Evolutionary conservation across 2,113 vertebrate species (phyloP).

Genomic region (Cavia porcellus): DNA sequence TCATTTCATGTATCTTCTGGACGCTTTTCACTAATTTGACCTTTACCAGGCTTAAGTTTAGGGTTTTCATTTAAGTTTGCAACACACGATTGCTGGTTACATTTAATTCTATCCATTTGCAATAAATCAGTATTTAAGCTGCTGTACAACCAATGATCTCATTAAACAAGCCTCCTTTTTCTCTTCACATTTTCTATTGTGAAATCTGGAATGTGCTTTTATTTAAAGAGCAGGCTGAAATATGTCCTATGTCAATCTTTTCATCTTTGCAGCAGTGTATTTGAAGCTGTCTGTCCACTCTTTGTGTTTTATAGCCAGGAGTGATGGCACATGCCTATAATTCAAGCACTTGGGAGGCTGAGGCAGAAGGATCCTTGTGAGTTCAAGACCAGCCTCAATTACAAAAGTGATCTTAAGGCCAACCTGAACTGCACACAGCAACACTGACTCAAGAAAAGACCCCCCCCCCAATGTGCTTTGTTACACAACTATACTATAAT

Average conservation of each 20-base stretch:
- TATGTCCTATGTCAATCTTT: background rate
- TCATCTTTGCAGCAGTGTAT: background rate
- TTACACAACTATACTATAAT: background rate
- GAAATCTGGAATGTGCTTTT: background rate
- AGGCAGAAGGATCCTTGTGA: too few species aligned
- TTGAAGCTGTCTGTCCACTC: background rate
- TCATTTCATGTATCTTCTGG: background rate
- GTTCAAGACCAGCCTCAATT: too few species aligned
- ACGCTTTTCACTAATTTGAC: background rate
- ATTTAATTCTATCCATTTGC: background rate
- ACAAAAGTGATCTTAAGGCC: too few species aligned
- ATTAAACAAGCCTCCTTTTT: slow-evolving; percentile 3
- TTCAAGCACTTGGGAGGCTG: too few species aligned
- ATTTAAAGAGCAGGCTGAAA: slow-evolving; percentile 38
- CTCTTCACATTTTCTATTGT: background rate
- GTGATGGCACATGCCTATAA: too few species aligned
- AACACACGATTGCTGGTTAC: background rate
- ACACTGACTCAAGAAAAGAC: too few species aligned
- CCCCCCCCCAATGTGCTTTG: too few species aligned
- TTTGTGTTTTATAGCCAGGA: background rate
- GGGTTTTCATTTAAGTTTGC: slow-evolving; percentile 34
- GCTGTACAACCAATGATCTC: background rate
- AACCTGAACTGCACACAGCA: too few species aligned
- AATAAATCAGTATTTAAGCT: background rate
- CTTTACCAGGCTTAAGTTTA: slow-evolving; percentile 30